Evolutionary conservation across 2,797 vertebrate genomes (phyloP), one percentile per base, ranked within the genome.

Genomic region (Betta splendens): DNA sequence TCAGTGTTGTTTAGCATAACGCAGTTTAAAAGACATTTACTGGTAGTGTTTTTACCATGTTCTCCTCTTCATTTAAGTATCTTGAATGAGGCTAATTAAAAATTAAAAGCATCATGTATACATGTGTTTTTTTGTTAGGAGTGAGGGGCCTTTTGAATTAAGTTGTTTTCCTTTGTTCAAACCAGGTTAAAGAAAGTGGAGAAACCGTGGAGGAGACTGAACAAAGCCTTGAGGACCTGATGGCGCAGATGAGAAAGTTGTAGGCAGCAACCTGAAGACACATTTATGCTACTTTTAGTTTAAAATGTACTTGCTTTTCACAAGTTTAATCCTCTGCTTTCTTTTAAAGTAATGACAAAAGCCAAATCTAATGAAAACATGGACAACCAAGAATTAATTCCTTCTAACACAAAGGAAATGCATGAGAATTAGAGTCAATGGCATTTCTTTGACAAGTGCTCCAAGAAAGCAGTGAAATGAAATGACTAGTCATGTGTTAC

Each of bases 171-270:
- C 55, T 16, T 8, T 49, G 7, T 81, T 29, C 72, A 20, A 52
- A 89, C 75, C 85, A 93, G 80, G 84, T 87, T 5, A 61, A 79
- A 25, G 12, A 60, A 38, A 55, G 65, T 16, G 94, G 85, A 3
- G 92, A 91, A 15, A 85, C 84, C 0, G 92, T 96, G 49, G 87
- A 87, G 32, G 96, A 98, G 23, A 93, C 94, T 0, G 93, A 95
- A 20, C 93, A 95, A 87, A 99, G 95, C 84, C 85, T 99, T 52
- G 96, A 98, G 69, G 96, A 98, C 39, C 89, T 99, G 68, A 98
- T 98, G 95, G 94, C 96, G 75, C 94, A 93, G 75, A 98, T 99
- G 96, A 95, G 88, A 82, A 94, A 92, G 56, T 77, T 99, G 77
- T 97, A 95, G 76, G 43, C 50, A 21, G 23, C 25, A 35, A 49